A percentile compares a stretch with the other conserved stretches of the same genome.
phyloP scores from a whole-genome alignment of 1,140 invertebrate genomes.

The Aphelenchoides fujianensis region DNA sequence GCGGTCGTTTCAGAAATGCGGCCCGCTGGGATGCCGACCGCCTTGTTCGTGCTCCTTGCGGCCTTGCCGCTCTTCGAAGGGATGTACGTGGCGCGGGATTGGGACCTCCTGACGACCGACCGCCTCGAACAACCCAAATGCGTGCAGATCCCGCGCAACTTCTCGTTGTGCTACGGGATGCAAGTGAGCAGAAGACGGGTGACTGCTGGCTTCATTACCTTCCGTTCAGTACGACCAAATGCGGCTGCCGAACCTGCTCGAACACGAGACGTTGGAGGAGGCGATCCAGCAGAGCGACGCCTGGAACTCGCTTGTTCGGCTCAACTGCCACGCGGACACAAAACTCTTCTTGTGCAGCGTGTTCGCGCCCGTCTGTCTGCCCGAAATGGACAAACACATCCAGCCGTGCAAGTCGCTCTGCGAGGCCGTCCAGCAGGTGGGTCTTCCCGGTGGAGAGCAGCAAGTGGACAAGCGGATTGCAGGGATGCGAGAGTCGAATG shows the following conservation, averaged over 20 bases:
- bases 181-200: conserved; percentile 61
- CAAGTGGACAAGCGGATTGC: background rate
- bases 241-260: conserved; percentile 72
- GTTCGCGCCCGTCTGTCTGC: conserved; percentile 71
- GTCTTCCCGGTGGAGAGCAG: conserved; percentile 3
- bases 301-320: conserved; percentile 70
- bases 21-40: too few relatives aligned
- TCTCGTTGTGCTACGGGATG: conserved; percentile 70
- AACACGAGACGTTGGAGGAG: conserved; percentile 71
- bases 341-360: conserved; percentile 72
- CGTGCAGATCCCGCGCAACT: conserved; percentile 70
- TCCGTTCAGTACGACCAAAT: conserved; percentile 69
- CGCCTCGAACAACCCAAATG: conserved; percentile 63
- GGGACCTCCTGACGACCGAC: background rate
- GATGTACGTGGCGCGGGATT: conserved; percentile 1
- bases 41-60: too few relatives aligned
- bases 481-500: conserved; percentile 70
- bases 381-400: conserved; percentile 67
- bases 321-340: conserved; percentile 72
- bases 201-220: conserved; percentile 10
- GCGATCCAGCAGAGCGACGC: conserved; percentile 68
- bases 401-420: conserved; percentile 71
- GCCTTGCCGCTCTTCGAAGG: too few relatives aligned
- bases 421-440: conserved; percentile 67
- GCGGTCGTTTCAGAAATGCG: too few relatives aligned